Conservation (phyloP, 1,140 invertebrate genomes). For the Scylla paramamosain region DNA sequence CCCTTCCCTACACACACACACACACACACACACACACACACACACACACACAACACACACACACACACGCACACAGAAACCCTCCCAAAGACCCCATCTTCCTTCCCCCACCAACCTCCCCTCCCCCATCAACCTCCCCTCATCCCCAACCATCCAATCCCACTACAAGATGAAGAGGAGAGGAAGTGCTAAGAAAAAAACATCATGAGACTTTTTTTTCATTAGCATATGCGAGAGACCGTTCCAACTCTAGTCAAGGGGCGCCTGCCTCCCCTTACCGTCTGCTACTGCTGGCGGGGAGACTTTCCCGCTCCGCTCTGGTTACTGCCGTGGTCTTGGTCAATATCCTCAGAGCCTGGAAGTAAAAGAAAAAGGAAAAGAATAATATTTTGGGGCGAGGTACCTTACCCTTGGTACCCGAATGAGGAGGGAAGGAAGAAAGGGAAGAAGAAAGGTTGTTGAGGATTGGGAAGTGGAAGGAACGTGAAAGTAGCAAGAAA, state of each 20-base stretch:
- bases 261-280: background rate
- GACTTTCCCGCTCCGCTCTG: background rate
- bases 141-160: background rate
- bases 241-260: too few relatives aligned
- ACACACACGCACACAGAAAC: conserved; percentile 29
- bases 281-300: background rate
- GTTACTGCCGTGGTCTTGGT: conserved; percentile 2
- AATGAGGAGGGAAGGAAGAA: too few relatives aligned
- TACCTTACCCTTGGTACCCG: background rate
- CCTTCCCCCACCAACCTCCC: background rate
- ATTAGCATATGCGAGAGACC: too few relatives aligned
- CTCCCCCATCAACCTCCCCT: background rate
- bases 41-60: conserved; percentile 42
- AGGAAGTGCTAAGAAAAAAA: too few relatives aligned
- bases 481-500: too few relatives aligned
- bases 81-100: background rate
- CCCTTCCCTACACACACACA: conserved; percentile 33
- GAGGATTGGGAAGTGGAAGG: too few relatives aligned
- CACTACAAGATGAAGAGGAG: too few relatives aligned
- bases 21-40: conserved; percentile 48
- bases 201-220: too few relatives aligned
- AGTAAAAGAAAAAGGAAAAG: background rate
- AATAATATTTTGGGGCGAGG: background rate
- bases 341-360: background rate
- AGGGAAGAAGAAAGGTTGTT: background rate